phyloP scores from a whole-genome alignment of 1,140 invertebrate species.

The Mya arenaria region DNA sequence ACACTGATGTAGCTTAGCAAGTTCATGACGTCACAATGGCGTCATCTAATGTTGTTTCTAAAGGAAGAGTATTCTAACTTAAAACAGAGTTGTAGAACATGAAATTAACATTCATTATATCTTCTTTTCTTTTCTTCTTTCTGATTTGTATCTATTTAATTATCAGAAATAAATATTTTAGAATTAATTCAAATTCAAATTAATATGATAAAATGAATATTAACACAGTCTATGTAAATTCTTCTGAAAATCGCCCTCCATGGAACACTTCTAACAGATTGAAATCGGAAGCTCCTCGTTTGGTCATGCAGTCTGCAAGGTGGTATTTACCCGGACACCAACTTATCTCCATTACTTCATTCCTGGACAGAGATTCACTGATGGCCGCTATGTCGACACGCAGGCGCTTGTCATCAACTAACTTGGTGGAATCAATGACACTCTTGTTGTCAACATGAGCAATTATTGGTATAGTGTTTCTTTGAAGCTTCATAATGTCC shows the following conservation, averaged over 20 bases:
- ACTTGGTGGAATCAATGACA: constrained; percentile 60
- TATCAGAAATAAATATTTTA: too few species aligned
- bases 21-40: too few species aligned
- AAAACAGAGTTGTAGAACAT: too few species aligned
- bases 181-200: too few species aligned
- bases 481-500: too few species aligned
- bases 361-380: constrained; percentile 22
- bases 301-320: constrained; percentile 40
- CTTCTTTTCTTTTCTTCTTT: too few species aligned
- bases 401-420: constrained; percentile 58
- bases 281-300: constrained; percentile 19
- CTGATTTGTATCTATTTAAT: too few species aligned
- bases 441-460: constrained; percentile 60
- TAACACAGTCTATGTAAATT: constrained; percentile 15
- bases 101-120: too few species aligned
- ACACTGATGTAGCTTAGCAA: too few species aligned
- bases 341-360: constrained; percentile 24
- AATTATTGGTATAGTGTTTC: constrained; percentile 39
- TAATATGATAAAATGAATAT: too few species aligned
- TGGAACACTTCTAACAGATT: constrained; percentile 26
- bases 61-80: too few species aligned
- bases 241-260: constrained; percentile 7
- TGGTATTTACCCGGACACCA: constrained; percentile 33
- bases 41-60: too few species aligned
- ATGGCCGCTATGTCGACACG: constrained; percentile 58